A percentile compares a stretch with the other conserved stretches of the same genome.
These are phyloP conservation scores for Arothron firmamentum DNA, from an alignment of 2,113 vertebrate species.

Conservation along the genomic window DNA sequence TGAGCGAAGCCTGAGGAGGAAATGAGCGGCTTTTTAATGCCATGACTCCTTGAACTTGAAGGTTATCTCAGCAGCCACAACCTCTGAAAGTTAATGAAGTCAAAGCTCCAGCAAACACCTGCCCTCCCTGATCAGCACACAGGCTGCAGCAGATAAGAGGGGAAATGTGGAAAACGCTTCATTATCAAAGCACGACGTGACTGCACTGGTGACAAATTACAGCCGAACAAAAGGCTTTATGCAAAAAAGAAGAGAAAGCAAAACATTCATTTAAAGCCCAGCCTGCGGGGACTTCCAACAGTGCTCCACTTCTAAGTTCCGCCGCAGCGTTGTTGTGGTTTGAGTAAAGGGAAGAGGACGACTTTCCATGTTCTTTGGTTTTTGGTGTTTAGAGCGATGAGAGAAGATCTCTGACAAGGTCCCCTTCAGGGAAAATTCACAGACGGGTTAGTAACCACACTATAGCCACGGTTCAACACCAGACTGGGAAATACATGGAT, in stretches of 20 bases:
- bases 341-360: no score
- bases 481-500: no score
- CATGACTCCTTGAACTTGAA: conserved; percentile 21
- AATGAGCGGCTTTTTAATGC: conserved; percentile 13
- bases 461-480: no score
- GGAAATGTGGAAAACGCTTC: neutral
- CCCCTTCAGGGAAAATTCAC: no score
- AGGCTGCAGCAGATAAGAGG: conserved; percentile 1
- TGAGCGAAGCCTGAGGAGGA: conserved; percentile 1
- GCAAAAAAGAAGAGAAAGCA: neutral
- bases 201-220: neutral
- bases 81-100: conserved; percentile 37
- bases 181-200: neutral
- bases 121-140: conserved; percentile 13
- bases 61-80: conserved; percentile 26
- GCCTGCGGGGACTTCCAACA: no score
- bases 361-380: neutral
- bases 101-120: conserved; percentile 8
- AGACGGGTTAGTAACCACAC: no score
- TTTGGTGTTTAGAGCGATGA: neutral
- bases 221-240: neutral
- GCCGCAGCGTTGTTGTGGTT: no score
- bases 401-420: no score
- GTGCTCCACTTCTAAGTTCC: no score
- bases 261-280: neutral